Evolutionary conservation across 2,113 vertebrate species (phyloP).

Genomic region (Archilochus colubris): DNA sequence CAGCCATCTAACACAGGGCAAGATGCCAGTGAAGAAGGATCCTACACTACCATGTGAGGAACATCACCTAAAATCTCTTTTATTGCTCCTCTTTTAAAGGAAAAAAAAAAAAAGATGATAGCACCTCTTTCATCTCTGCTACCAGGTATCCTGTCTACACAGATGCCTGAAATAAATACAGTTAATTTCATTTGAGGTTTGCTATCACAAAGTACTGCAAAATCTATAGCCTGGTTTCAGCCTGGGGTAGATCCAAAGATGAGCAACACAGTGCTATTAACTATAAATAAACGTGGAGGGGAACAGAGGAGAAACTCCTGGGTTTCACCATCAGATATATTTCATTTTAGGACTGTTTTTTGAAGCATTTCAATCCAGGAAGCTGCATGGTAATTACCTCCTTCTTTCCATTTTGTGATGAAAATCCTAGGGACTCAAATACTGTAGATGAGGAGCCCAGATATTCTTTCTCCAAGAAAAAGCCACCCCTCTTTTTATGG

Average conservation of each 20-base stretch:
- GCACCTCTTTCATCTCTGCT: not conserved
- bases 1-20: not conserved
- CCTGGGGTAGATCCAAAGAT: not conserved
- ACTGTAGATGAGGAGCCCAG: not conserved
- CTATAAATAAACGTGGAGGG: not conserved
- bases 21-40: not conserved
- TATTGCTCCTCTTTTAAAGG: not conserved
- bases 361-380: not conserved
- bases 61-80: not conserved
- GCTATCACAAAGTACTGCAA: not conserved
- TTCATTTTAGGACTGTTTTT: not conserved
- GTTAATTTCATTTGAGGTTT: not conserved
- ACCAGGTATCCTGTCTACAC: conserved; percentile 29
- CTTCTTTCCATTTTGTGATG: not conserved
- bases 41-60: not conserved
- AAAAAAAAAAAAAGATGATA: not conserved
- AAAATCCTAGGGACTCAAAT: not conserved
- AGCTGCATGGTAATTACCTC: not conserved
- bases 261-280: not conserved
- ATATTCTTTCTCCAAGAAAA: not conserved
- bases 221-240: not conserved
- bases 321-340: not conserved
- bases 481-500: not conserved
- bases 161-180: not conserved
- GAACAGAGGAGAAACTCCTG: not conserved